These are phyloP conservation scores for Magallana nippona DNA, from an alignment of 2,888 invertebrate genomes.

Conservation along the genomic window DNA sequence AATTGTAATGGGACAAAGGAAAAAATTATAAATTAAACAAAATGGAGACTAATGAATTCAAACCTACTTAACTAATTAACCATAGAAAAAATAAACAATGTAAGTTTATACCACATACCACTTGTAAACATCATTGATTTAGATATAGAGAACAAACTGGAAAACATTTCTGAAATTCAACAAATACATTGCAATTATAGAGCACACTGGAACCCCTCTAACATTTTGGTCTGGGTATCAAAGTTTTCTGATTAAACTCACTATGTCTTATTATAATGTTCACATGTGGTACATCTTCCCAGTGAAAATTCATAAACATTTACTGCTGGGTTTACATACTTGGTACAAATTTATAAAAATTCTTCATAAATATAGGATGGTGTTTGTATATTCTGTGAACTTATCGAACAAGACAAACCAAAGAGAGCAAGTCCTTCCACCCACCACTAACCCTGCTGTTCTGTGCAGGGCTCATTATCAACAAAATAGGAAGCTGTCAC, in stretches of 20 bases:
- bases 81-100: too few relatives aligned
- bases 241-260: not conserved
- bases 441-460: not conserved
- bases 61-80: too few relatives aligned
- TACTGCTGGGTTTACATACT: constrained; percentile 24
- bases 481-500: constrained; percentile 11
- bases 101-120: too few relatives aligned
- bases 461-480: not conserved
- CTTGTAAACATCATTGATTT: too few relatives aligned
- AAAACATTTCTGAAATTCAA: constrained; percentile 10
- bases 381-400: not conserved
- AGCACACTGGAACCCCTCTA: not conserved
- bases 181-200: not conserved
- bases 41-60: not conserved
- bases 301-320: constrained; percentile 20
- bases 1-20: not conserved
- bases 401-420: not conserved
- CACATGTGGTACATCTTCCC: constrained; percentile 19
- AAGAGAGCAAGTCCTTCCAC: not conserved
- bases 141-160: too few relatives aligned
- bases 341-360: constrained; percentile 6
- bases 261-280: constrained; percentile 14
- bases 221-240: not conserved
- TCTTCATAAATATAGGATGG: not conserved
- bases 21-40: not conserved